Conservation (phyloP, 2,113 vertebrate species). For the Hippoglossus stenolepis region DNA sequence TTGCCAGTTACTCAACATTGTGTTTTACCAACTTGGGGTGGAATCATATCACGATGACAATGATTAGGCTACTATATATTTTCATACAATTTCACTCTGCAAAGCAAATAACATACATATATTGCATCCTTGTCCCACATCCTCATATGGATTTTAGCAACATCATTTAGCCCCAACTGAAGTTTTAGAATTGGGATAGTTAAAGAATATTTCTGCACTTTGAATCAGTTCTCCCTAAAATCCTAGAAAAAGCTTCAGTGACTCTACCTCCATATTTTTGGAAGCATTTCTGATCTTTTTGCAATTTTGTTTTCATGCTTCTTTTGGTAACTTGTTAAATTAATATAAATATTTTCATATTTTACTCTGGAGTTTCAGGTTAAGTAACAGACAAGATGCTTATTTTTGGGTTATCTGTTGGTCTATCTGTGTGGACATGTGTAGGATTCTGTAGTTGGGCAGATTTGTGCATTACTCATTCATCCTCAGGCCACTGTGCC, state of each 20-base stretch:
- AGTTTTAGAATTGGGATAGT: not conserved
- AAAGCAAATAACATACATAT: not conserved
- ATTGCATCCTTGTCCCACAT: not conserved
- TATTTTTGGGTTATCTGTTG: constrained; percentile 28
- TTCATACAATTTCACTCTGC: not conserved
- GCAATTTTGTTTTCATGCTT: not conserved
- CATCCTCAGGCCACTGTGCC: constrained; percentile 60
- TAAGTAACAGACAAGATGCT: constrained; percentile 14
- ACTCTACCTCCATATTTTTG: not conserved
- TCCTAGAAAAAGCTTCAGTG: not conserved
- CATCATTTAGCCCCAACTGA: not conserved
- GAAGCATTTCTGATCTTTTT: not conserved
- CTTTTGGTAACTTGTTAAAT: constrained; percentile 11
- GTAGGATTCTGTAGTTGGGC: constrained; percentile 67
- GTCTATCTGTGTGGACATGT: constrained; percentile 37
- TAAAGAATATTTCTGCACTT: not conserved
- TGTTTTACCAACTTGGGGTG: not conserved
- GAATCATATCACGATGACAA: not conserved
- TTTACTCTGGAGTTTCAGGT: constrained; percentile 12
- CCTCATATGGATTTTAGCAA: not conserved
- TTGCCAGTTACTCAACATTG: not conserved
- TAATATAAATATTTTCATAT: too few relatives aligned
- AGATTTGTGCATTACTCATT: constrained; percentile 77
- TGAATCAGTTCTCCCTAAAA: not conserved
- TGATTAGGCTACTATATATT: not conserved